Conservation (phyloP, 1,140 invertebrate species). For the Oncopodura yosiiana region DNA sequence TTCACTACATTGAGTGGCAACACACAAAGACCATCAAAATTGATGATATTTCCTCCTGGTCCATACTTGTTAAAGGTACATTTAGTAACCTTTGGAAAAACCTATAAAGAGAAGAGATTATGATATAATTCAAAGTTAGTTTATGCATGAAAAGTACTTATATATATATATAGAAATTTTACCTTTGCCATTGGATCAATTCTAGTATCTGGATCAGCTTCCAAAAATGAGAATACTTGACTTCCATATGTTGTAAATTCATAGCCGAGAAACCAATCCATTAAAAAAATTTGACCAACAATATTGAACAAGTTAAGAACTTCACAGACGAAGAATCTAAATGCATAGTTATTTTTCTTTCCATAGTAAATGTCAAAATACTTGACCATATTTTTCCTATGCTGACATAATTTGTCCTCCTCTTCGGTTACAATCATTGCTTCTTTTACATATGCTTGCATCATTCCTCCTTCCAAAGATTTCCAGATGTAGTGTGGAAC, state of each 20-base stretch:
- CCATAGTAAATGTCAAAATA: constrained; percentile 7
- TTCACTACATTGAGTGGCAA: constrained; percentile 66
- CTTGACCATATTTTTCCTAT: neutral
- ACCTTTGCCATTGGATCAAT: constrained; percentile 43
- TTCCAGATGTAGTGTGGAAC: constrained; percentile 66
- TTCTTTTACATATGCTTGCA: constrained; percentile 30
- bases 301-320: constrained; percentile 42
- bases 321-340: constrained; percentile 77
- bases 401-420: neutral
- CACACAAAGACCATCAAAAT: constrained; percentile 47
- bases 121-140: constrained; percentile 18
- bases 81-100: constrained; percentile 72
- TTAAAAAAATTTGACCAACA: constrained; percentile 67
- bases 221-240: constrained; percentile 68
- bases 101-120: constrained; percentile 19
- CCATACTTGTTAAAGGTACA: constrained; percentile 49
- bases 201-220: constrained; percentile 58
- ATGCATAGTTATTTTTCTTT: constrained; percentile 43
- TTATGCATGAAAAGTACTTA: constrained; percentile 40
- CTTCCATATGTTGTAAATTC: constrained; percentile 75
- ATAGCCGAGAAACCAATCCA: constrained; percentile 72
- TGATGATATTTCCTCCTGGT: constrained; percentile 10
- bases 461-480: constrained; percentile 37
- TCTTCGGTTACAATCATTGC: neutral
- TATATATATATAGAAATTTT: constrained; percentile 11